A percentile compares a stretch with the other conserved stretches of the same genome.
phyloP scores from a whole-genome alignment of 2,888 invertebrate genomes.

The Malachius bipustulatus region DNA sequence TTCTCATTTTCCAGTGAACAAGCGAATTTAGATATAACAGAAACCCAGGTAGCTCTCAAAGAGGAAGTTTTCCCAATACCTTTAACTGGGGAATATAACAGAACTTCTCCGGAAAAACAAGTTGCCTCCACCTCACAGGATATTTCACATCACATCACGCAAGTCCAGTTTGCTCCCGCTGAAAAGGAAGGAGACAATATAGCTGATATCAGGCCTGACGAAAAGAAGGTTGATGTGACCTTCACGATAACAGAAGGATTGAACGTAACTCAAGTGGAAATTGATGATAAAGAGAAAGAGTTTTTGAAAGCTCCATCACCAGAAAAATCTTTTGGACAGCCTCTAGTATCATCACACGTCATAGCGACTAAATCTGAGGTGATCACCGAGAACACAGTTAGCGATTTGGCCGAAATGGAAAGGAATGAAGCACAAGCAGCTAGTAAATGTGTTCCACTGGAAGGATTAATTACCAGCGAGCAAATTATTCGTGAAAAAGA shows the following conservation, averaged over 20 bases:
- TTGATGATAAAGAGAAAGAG: constrained; percentile 41
- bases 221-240: constrained; percentile 40
- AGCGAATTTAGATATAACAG: constrained; percentile 43
- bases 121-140: constrained; percentile 36
- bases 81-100: constrained; percentile 37
- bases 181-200: constrained; percentile 42
- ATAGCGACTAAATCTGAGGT: constrained; percentile 50
- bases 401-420: constrained; percentile 23
- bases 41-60: constrained; percentile 41
- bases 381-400: constrained; percentile 36
- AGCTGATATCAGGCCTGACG: constrained; percentile 39
- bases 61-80: constrained; percentile 38
- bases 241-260: constrained; percentile 48
- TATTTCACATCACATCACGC: constrained; percentile 36
- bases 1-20: constrained; percentile 36
- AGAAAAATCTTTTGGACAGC: constrained; percentile 40
- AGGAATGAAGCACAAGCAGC: constrained; percentile 21
- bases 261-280: constrained; percentile 44
- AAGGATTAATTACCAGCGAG: constrained; percentile 47
- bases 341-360: constrained; percentile 41
- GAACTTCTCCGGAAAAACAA: constrained; percentile 35
- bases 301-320: constrained; percentile 34
- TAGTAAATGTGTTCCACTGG: constrained; percentile 35
- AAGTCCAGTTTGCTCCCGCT: constrained; percentile 37
- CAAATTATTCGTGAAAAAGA: constrained; percentile 48